phyloP scores from a whole-genome alignment of 1,140 invertebrate species.

The Microplitis mediator region DNA sequence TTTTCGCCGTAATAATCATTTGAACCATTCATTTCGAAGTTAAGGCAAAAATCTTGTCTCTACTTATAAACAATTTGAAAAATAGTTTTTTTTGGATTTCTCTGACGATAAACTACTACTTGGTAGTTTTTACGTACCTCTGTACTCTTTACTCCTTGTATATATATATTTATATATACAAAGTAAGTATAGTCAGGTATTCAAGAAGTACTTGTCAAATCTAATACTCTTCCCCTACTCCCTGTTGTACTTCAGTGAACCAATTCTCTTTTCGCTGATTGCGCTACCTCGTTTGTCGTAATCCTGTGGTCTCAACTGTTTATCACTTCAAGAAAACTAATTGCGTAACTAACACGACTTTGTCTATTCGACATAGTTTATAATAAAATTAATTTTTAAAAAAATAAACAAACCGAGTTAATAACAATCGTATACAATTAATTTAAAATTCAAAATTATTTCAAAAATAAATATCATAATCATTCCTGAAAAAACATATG shows the following conservation, averaged over 20 bases:
- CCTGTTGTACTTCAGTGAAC: neutral
- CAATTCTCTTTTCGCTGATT: conserved; percentile 17
- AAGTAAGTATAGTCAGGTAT: neutral
- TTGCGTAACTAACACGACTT: conserved; percentile 1
- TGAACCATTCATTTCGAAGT: too few relatives aligned
- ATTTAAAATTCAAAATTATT: too few relatives aligned
- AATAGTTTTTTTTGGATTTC: too few relatives aligned
- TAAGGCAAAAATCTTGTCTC: neutral
- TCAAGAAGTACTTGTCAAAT: conserved; percentile 28
- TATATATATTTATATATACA: neutral
- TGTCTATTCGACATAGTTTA: neutral
- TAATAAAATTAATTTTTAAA: neutral
- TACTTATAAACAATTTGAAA: too few relatives aligned
- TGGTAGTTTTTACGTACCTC: too few relatives aligned
- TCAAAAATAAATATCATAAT: neutral
- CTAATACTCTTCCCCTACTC: neutral
- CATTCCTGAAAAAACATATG: neutral
- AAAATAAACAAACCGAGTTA: neutral
- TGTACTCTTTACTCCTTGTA: too few relatives aligned
- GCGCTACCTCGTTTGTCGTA: conserved; percentile 15
- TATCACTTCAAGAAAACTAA: conserved; percentile 16
- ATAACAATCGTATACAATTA: neutral
- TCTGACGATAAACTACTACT: too few relatives aligned
- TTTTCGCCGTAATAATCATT: too few relatives aligned
- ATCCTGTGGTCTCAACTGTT: conserved; percentile 13